phyloP scores from a whole-genome alignment of 2,888 invertebrate genomes.

The Resseliella maxima region DNA sequence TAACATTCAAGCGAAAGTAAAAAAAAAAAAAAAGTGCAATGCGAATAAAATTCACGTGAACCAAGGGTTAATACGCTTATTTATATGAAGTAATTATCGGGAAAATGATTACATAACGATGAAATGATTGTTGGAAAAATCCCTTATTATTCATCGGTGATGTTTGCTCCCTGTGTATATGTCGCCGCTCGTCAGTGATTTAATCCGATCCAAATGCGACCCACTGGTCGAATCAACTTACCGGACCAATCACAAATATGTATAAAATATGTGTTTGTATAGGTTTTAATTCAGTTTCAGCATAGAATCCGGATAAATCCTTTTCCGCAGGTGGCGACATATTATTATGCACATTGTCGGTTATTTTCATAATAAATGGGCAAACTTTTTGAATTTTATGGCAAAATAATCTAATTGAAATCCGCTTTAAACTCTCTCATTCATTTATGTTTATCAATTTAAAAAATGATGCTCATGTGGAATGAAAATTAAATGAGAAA shows the following conservation, averaged over 20 bases:
- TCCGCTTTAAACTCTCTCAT: neutral
- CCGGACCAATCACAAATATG: neutral
- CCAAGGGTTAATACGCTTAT: constrained; percentile 16
- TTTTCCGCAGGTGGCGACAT: constrained; percentile 42
- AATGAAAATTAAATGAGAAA: constrained; percentile 36
- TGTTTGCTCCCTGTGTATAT: neutral
- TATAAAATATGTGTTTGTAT: neutral
- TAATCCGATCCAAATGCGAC: neutral
- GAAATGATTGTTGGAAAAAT: constrained; percentile 13
- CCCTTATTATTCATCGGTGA: constrained; percentile 22
- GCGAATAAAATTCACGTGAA: neutral
- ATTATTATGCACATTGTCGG: constrained; percentile 41
- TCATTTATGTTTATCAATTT: too few relatives aligned
- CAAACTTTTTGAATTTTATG: neutral
- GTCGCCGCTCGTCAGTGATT: neutral
- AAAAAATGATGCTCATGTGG: constrained; percentile 39
- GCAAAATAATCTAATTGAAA: constrained; percentile 23
- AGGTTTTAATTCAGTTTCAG: constrained; percentile 13
- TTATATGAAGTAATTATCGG: constrained; percentile 47
- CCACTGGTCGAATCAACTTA: constrained; percentile 19
- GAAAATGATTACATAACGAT: constrained; percentile 45
- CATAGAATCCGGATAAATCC: neutral
- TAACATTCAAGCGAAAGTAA: constrained; percentile 8
- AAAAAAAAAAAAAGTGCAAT: neutral
- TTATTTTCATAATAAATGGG: constrained; percentile 27